Conservation (phyloP, 1,140 invertebrate genomes). For the Drosophila santomea region DNA sequence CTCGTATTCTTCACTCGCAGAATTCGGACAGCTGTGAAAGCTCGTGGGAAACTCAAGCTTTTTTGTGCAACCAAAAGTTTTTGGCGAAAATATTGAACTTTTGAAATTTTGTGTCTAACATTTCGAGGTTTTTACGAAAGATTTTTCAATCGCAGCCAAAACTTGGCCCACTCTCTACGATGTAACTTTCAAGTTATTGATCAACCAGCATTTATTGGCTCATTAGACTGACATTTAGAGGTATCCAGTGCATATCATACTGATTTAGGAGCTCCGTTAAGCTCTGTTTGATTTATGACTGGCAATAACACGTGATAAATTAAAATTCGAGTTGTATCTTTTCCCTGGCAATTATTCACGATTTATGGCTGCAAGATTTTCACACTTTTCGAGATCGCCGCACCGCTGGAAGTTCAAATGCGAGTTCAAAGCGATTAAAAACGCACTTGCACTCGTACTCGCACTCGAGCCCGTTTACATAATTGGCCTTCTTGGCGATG, state of each 20-base stretch:
- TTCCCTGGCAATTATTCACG: conserved; percentile 7
- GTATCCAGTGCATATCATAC: conserved; percentile 8
- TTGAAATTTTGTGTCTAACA: background rate
- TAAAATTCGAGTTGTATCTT: conserved; percentile 15
- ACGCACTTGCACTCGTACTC: conserved; percentile 61
- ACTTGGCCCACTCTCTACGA: background rate
- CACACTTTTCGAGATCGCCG: conserved; percentile 51
- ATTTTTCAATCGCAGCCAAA: background rate
- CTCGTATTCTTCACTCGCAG: background rate
- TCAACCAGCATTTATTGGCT: conserved; percentile 2
- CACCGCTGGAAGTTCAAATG: conserved; percentile 12
- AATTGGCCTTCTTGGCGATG: conserved; percentile 54
- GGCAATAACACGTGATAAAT: conserved; percentile 36
- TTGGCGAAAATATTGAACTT: conserved; percentile 11
- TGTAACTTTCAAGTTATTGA: conserved; percentile 3
- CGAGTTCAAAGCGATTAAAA: conserved; percentile 36
- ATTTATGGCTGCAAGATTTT: conserved; percentile 48
- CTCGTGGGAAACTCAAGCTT: conserved; percentile 16
- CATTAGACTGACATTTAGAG: conserved; percentile 22
- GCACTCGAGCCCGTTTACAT: conserved; percentile 64
- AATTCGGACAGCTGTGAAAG: conserved; percentile 15
- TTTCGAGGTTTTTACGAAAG: conserved; percentile 1
- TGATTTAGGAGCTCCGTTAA: conserved; percentile 15
- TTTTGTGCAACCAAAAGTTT: conserved; percentile 15
- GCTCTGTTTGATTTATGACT: conserved; percentile 39